These are phyloP conservation scores for Pseudochaenichthys georgianus DNA, from an alignment of 2,797 vertebrate species.

Conservation along the genomic window DNA sequence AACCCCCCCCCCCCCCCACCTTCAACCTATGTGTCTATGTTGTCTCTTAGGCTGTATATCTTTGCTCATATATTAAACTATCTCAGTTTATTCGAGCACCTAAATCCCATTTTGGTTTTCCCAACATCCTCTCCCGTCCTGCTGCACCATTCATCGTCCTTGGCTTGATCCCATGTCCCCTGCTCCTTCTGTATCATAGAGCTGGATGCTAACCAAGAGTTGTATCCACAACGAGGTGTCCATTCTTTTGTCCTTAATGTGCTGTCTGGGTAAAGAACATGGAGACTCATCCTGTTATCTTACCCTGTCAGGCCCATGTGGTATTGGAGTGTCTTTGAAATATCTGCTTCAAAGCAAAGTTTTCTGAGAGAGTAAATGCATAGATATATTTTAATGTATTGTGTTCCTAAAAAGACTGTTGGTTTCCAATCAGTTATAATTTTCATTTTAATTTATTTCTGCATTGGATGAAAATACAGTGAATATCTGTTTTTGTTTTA, in stretches of 20 bases:
- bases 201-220: slow-evolving; percentile 38
- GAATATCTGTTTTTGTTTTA: not conserved
- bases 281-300: not conserved
- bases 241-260: slow-evolving; percentile 22
- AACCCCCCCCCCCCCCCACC: not conserved
- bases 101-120: slow-evolving; percentile 10
- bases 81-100: slow-evolving; percentile 3
- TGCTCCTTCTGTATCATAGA: slow-evolving; percentile 23
- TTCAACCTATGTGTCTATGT: slow-evolving; percentile 11
- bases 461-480: not conserved
- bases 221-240: slow-evolving; percentile 35
- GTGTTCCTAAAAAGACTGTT: too few species aligned
- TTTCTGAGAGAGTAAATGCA: not conserved
- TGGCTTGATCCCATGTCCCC: slow-evolving; percentile 42
- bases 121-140: slow-evolving; percentile 4
- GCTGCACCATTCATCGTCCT: slow-evolving; percentile 38
- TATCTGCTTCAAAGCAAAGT: not conserved
- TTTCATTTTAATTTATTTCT: not conserved
- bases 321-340: not conserved
- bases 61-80: slow-evolving; percentile 20
- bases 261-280: slow-evolving; percentile 12
- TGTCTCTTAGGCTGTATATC: not conserved
- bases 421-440: too few species aligned
- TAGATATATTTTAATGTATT: too few species aligned
- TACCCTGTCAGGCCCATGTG: not conserved